phyloP scores from a whole-genome alignment of 2,113 vertebrate species.

The Sinocyclocheilus maitianheensis region DNA sequence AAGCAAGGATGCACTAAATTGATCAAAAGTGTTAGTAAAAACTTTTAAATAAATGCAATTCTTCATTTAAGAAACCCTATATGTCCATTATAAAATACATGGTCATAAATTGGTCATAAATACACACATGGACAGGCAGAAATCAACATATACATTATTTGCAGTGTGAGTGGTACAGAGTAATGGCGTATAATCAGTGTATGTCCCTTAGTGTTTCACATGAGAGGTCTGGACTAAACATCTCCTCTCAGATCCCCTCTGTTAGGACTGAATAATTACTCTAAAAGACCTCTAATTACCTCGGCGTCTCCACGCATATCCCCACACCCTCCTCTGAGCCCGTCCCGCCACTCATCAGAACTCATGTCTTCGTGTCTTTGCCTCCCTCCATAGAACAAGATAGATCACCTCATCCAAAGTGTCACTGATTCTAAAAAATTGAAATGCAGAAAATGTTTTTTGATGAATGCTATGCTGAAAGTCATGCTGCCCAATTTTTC shows the following conservation, averaged over 20 bases:
- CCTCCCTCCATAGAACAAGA: slow-evolving; percentile 38
- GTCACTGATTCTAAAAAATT: slow-evolving; percentile 6
- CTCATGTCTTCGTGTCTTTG: slow-evolving; percentile 19
- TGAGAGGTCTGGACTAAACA: slow-evolving; percentile 13
- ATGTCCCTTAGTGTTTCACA: slow-evolving; percentile 18
- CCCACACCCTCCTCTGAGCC: slow-evolving; percentile 15
- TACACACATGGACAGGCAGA: background rate
- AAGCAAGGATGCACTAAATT: background rate
- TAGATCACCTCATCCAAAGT: slow-evolving; percentile 28
- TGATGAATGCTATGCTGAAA: slow-evolving; percentile 9
- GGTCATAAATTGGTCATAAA: background rate
- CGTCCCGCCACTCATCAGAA: slow-evolving; percentile 32
- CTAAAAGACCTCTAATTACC: slow-evolving; percentile 34
- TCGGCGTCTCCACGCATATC: slow-evolving; percentile 1
- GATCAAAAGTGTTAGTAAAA: background rate
- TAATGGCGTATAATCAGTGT: slow-evolving; percentile 7
- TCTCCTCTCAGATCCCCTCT: background rate
- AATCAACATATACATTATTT: background rate
- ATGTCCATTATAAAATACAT: background rate
- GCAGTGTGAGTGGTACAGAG: background rate
- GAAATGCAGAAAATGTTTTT: slow-evolving; percentile 28
- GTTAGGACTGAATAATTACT: slow-evolving; percentile 31
- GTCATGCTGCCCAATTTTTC: background rate
- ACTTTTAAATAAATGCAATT: background rate
- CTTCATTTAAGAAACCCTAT: background rate